Conservation (phyloP, 2,888 invertebrate species). For the Amphipoea lucens region DNA sequence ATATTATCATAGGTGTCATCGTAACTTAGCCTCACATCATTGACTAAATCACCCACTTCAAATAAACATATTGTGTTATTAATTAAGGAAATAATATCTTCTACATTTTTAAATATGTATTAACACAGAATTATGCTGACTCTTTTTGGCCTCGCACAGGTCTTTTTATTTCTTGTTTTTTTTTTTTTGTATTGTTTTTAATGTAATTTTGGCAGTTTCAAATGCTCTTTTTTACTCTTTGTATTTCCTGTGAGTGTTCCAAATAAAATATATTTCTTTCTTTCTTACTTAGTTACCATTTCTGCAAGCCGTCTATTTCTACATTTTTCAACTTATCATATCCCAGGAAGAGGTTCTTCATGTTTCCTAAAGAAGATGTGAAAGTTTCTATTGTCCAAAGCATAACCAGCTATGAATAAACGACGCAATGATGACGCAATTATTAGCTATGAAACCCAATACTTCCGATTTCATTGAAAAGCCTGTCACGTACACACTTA, state of each 20-base stretch:
- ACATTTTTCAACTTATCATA: neutral
- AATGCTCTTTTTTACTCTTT: neutral
- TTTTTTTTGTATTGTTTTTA: neutral
- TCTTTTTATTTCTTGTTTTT: neutral
- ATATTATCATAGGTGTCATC: conserved; percentile 45
- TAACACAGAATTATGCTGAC: neutral
- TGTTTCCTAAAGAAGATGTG: conserved; percentile 10
- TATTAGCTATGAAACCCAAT: conserved; percentile 53
- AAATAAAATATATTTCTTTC: neutral
- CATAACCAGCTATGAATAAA: conserved; percentile 15
- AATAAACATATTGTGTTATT: conserved; percentile 8
- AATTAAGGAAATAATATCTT: conserved; percentile 2
- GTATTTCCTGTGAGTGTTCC: neutral
- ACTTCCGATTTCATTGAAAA: conserved; percentile 46
- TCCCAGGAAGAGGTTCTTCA: neutral
- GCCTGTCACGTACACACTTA: conserved; percentile 55
- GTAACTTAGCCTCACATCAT: conserved; percentile 43
- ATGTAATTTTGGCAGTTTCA: neutral
- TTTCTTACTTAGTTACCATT: neutral
- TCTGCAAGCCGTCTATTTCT: neutral
- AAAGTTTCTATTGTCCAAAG: conserved; percentile 38
- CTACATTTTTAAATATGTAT: neutral
- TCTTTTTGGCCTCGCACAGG: neutral
- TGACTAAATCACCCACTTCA: conserved; percentile 35
- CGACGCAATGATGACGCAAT: conserved; percentile 42